Conservation (phyloP, 2,113 vertebrate species). For the Coregonus clupeaformis region DNA sequence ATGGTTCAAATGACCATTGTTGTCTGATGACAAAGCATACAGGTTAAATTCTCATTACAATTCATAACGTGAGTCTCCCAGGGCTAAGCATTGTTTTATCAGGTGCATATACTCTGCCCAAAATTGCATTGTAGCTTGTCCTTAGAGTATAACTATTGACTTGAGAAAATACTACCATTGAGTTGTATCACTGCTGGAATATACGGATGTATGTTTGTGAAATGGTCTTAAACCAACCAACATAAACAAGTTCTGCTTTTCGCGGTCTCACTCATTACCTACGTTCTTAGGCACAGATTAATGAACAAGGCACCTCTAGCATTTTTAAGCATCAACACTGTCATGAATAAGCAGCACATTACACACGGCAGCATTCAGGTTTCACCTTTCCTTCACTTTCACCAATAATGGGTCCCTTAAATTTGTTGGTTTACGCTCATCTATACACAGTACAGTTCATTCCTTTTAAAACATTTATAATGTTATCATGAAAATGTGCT, state of each 20-base stretch:
- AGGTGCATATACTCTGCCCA: slow-evolving; percentile 53
- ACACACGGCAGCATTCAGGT: slow-evolving; percentile 68
- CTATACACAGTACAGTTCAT: slow-evolving; percentile 56
- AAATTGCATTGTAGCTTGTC: slow-evolving; percentile 71
- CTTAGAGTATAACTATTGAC: slow-evolving; percentile 36
- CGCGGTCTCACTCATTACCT: slow-evolving; percentile 53
- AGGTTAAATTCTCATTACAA: slow-evolving; percentile 33
- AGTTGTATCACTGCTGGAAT: slow-evolving; percentile 46
- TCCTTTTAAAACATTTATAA: slow-evolving; percentile 64
- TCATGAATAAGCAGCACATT: slow-evolving; percentile 65
- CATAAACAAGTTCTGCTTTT: slow-evolving; percentile 56
- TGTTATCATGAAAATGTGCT: slow-evolving; percentile 68
- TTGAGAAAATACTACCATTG: slow-evolving; percentile 50
- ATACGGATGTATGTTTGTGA: slow-evolving; percentile 41
- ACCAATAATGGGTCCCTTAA: slow-evolving; percentile 48
- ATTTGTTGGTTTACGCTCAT: slow-evolving; percentile 47
- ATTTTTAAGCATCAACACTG: slow-evolving; percentile 74
- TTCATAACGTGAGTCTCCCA: slow-evolving; percentile 21
- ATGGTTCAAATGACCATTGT: slow-evolving; percentile 26
- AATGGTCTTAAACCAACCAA: slow-evolving; percentile 44
- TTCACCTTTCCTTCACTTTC: slow-evolving; percentile 48
- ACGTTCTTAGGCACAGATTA: slow-evolving; percentile 77
- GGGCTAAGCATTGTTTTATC: slow-evolving; percentile 50
- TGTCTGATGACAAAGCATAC: slow-evolving; percentile 39
- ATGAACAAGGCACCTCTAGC: slow-evolving; percentile 81